A percentile compares a stretch with the other conserved stretches of the same genome.
Evolutionary conservation across 2,797 vertebrate genomes (phyloP).

Genomic region (Acomys russatus): DNA sequence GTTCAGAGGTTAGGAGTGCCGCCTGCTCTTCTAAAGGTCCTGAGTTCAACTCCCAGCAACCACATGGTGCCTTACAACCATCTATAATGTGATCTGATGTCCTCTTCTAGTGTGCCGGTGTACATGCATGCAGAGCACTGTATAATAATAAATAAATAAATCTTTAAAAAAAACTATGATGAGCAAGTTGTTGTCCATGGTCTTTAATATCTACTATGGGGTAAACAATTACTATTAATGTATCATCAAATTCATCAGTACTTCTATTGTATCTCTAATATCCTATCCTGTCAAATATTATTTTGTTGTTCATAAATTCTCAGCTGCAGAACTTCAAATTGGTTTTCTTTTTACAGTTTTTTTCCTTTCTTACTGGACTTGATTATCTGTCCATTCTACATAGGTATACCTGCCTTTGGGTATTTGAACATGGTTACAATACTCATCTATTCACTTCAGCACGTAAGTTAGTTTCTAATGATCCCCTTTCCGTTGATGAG

Average conservation of each 20-base stretch:
- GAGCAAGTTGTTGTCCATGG: neutral
- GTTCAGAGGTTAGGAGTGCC: too few species aligned
- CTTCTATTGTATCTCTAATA: slow-evolving; percentile 27
- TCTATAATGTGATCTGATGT: too few species aligned
- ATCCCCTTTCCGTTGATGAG: neutral
- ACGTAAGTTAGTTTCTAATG: neutral
- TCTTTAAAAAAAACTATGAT: neutral
- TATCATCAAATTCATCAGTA: slow-evolving; percentile 30
- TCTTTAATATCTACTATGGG: neutral
- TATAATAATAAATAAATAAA: too few species aligned
- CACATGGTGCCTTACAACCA: too few species aligned
- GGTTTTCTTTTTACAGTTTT: neutral
- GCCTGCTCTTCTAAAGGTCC: too few species aligned
- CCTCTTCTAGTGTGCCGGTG: too few species aligned
- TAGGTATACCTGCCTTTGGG: slow-evolving; percentile 19
- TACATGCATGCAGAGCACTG: too few species aligned
- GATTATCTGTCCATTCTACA: neutral
- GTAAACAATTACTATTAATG: neutral
- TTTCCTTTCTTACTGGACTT: neutral
- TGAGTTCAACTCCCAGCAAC: too few species aligned
- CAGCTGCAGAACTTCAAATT: slow-evolving; percentile 50
- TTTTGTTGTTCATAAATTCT: slow-evolving; percentile 43
- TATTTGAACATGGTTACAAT: neutral
- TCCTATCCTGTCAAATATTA: neutral
- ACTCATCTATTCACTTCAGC: neutral